These are phyloP conservation scores for Limnephilus auricula DNA, from an alignment of 2,888 invertebrate species.

Conservation along the genomic window DNA sequence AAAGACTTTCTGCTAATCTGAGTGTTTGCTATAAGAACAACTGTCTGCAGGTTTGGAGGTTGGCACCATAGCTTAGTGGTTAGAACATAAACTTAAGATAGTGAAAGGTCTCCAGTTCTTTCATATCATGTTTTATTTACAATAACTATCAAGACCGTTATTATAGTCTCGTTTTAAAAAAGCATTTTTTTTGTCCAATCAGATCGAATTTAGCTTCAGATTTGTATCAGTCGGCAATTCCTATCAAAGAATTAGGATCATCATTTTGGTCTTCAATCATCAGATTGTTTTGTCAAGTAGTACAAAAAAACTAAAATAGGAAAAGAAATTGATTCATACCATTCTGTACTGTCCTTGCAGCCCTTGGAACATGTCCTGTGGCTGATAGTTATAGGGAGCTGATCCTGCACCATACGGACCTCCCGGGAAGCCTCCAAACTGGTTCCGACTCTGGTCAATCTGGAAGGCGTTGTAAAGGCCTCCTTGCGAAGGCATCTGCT, in stretches of 20 bases:
- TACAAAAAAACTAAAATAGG: not conserved
- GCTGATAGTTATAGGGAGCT: slow-evolving; percentile 86
- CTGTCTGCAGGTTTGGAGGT: too few relatives aligned
- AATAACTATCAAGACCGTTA: too few relatives aligned
- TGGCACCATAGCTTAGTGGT: too few relatives aligned
- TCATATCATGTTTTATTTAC: too few relatives aligned
- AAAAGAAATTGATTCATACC: slow-evolving; percentile 54
- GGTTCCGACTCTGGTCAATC: slow-evolving; percentile 85
- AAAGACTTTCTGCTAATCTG: too few relatives aligned
- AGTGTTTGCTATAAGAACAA: too few relatives aligned
- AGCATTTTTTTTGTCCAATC: slow-evolving; percentile 3
- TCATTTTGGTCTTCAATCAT: not conserved
- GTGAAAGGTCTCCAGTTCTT: too few relatives aligned
- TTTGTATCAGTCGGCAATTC: slow-evolving; percentile 28
- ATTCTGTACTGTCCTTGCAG: slow-evolving; percentile 80
- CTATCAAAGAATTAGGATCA: slow-evolving; percentile 34
- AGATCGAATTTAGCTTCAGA: slow-evolving; percentile 23
- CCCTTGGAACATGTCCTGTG: slow-evolving; percentile 86
- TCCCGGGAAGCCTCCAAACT: slow-evolving; percentile 88
- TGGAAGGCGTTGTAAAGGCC: slow-evolving; percentile 91
- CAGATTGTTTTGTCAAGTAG: not conserved
- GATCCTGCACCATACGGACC: slow-evolving; percentile 83
- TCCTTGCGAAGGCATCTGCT: slow-evolving; percentile 83
- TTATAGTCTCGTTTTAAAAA: too few relatives aligned
- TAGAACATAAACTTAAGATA: too few relatives aligned